Percentiles rank a stretch among this genome's conserved stretches.
Evolutionary conservation across 2,113 vertebrate species (phyloP).

Genomic region (Leptodactylus fuscus): DNA sequence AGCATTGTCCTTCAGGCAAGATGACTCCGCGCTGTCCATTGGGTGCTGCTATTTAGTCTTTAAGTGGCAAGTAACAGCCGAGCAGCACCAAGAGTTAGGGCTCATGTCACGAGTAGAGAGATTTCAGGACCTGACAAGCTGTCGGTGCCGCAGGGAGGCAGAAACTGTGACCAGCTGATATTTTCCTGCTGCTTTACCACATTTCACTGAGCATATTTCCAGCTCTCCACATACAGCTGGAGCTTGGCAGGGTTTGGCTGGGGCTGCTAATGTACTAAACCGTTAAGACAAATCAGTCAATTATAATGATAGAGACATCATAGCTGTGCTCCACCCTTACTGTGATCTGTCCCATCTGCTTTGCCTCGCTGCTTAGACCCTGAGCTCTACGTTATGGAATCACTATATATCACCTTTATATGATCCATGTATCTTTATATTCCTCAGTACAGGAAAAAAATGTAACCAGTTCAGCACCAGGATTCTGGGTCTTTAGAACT

Average conservation of each 20-base stretch:
- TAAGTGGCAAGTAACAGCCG: conserved; percentile 42
- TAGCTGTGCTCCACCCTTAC: not conserved
- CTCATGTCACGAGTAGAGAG: conserved; percentile 45
- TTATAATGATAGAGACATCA: conserved; percentile 16
- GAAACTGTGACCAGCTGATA: conserved; percentile 46
- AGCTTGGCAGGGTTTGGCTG: conserved; percentile 21
- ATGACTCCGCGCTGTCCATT: not conserved
- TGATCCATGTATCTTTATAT: too few relatives aligned
- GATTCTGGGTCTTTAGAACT: too few relatives aligned
- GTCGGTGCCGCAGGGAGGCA: conserved; percentile 47
- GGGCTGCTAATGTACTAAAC: not conserved
- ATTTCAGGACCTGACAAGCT: conserved; percentile 52
- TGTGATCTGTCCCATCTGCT: not conserved
- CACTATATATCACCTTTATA: too few relatives aligned
- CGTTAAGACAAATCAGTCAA: conserved; percentile 21
- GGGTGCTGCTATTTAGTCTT: conserved; percentile 9
- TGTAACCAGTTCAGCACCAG: too few relatives aligned
- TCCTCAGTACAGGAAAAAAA: too few relatives aligned
- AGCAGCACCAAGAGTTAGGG: conserved; percentile 38
- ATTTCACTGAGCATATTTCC: conserved; percentile 47
- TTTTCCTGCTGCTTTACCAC: conserved; percentile 49
- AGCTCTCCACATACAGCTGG: conserved; percentile 2
- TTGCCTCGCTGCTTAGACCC: not conserved
- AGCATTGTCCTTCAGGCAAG: not conserved
- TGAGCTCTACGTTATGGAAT: too few relatives aligned